phyloP scores from a whole-genome alignment of 2,888 invertebrate genomes.

The Myopa tessellatipennis region DNA sequence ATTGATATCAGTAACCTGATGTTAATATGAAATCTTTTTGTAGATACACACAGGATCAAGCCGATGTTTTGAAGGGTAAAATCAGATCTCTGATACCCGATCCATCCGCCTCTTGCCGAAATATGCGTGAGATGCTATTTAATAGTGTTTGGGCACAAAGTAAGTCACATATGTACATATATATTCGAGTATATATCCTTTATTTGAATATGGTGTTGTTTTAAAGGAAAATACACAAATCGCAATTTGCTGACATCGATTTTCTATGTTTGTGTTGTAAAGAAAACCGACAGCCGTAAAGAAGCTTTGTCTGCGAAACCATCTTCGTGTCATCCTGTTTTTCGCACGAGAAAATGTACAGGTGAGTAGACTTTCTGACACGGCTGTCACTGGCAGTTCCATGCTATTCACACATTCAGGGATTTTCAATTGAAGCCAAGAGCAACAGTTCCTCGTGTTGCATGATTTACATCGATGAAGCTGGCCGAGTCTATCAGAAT shows the following conservation, averaged over 20 bases:
- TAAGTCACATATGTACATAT: slow-evolving; percentile 46
- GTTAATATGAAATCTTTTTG: not conserved
- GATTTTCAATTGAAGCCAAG: slow-evolving; percentile 19
- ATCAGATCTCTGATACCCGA: slow-evolving; percentile 54
- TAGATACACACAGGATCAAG: slow-evolving; percentile 51
- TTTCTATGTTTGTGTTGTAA: slow-evolving; percentile 60
- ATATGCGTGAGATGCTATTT: slow-evolving; percentile 52
- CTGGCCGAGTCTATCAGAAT: slow-evolving; percentile 68
- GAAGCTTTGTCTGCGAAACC: slow-evolving; percentile 46
- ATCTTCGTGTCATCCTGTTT: slow-evolving; percentile 60
- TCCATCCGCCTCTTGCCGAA: slow-evolving; percentile 43
- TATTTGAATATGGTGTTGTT: slow-evolving; percentile 10
- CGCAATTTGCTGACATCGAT: slow-evolving; percentile 57
- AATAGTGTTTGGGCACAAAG: slow-evolving; percentile 61
- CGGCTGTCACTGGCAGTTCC: too few relatives aligned
- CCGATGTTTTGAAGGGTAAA: slow-evolving; percentile 48
- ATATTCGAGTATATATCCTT: too few relatives aligned
- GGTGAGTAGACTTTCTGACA: slow-evolving; percentile 50
- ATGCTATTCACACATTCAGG: not conserved
- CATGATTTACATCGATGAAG: slow-evolving; percentile 64
- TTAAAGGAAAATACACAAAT: slow-evolving; percentile 62
- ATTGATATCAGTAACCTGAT: too few relatives aligned
- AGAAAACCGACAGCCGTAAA: slow-evolving; percentile 43
- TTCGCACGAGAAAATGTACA: slow-evolving; percentile 62
- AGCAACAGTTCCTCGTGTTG: slow-evolving; percentile 58